Base-by-base conservation (phyloP, 2,113 vertebrate species). In the Coracopsis vasa region DNA sequence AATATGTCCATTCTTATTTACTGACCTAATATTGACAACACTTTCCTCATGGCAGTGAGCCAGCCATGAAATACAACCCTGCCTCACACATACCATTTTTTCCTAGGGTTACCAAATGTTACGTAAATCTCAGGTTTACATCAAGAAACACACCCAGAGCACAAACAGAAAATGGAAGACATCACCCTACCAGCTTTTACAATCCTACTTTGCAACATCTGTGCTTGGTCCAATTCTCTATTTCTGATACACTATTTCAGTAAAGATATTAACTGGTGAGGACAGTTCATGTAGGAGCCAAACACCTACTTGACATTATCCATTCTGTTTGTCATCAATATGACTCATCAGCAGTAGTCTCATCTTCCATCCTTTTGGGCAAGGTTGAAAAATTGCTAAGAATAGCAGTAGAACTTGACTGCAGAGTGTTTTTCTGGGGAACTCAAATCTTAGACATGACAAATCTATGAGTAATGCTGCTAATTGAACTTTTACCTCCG, bases 381-480 rank as follows among this genome's bases (percentile, higher is more conserved):
- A 92, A 92, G 95, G 94, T 66, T 80, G 88, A 95, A 96, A 96
- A 97, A 45, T 29, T 47, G 45, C 96, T 97, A 97, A 97, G 90
- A 98, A 98, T 94, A 98, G 96, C 92, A 79, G 39, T 62, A 80
- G 92, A 96, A 95, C 58, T 88, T 91, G 66, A 84, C 61, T 95
- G 85, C 47, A 72, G 89, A 92, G 61, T 54, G n/a, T 61, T 92
- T 86, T 98, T 83, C 91, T 58, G 48, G 64, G 94, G 73, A 97
- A 66, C 58, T 37, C 83, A 94, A 80, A 79, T 66, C 90, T 72
- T 47, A 78, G 42, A 29, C 33, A 35, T 24, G 33, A 58, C 21
- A 58, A 35, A 58, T 35, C 20, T 18, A 18, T 95, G 95, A 97
- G 89, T 96, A 95, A 96, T 64, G 45, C 20, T 54, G 27, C 81